phyloP scores from a whole-genome alignment of 2,888 invertebrate genomes.

The Brachyptera risi region DNA sequence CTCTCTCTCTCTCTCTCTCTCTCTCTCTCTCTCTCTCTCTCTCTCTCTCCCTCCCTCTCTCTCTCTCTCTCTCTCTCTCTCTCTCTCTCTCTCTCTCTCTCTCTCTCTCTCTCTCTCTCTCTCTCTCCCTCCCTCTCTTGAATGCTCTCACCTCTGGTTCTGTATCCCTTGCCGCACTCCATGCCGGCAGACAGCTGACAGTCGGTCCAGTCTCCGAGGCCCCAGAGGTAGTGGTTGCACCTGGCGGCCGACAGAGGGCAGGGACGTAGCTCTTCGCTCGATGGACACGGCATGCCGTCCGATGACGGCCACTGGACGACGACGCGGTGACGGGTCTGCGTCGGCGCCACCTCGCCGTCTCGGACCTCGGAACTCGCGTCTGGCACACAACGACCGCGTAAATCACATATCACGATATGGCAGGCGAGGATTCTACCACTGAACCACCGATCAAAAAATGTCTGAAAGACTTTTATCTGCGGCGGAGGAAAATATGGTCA shows the following conservation, averaged over 20 bases:
- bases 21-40: neutral
- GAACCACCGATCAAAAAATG: too few relatives aligned
- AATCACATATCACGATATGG: too few relatives aligned
- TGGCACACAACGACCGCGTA: too few relatives aligned
- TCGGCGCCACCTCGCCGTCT: constrained; percentile 46
- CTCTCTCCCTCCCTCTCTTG: neutral
- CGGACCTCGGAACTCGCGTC: constrained; percentile 33
- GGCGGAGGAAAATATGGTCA: too few relatives aligned
- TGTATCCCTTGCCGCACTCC: constrained; percentile 50
- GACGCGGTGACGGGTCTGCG: constrained; percentile 50
- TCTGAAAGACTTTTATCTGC: too few relatives aligned
- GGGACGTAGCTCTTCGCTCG: constrained; percentile 49
- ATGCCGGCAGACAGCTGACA: constrained; percentile 50
- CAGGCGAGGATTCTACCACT: too few relatives aligned
- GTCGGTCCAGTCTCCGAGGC: constrained; percentile 52
- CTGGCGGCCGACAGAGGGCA: constrained; percentile 48
- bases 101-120: neutral
- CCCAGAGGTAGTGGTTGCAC: constrained; percentile 48
- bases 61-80: neutral
- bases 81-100: neutral
- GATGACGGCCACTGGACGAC: constrained; percentile 53
- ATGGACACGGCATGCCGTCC: constrained; percentile 44
- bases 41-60: neutral
- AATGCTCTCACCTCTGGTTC: constrained; percentile 51
- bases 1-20: neutral